phyloP scores from a whole-genome alignment of 2,797 vertebrate genomes.

The Macropus fuliginosus region DNA sequence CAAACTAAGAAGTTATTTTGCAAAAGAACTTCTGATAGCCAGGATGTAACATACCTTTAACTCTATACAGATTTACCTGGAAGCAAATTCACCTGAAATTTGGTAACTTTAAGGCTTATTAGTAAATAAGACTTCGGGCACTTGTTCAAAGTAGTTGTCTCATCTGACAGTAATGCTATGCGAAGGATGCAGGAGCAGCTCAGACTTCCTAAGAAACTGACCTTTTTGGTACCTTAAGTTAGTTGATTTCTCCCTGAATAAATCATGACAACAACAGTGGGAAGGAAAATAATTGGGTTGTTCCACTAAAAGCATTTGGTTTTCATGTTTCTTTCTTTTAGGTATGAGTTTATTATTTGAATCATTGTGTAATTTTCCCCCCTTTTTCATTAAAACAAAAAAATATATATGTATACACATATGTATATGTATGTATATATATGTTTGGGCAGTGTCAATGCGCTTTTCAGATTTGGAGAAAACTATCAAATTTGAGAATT shows the following conservation, averaged over 20 bases:
- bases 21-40: not conserved
- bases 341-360: not conserved
- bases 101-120: not conserved
- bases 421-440: too few species aligned
- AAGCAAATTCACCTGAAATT: constrained; percentile 7
- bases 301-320: not conserved
- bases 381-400: constrained; percentile 13
- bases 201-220: constrained; percentile 26
- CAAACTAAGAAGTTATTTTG: constrained; percentile 31
- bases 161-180: constrained; percentile 52
- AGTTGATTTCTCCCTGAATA: constrained; percentile 50
- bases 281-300: constrained; percentile 1
- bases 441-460: not conserved
- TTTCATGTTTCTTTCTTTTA: constrained; percentile 9
- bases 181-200: constrained; percentile 27
- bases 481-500: not conserved
- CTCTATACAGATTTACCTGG: not conserved
- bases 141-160: constrained; percentile 42
- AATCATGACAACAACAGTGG: constrained; percentile 25
- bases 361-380: constrained; percentile 24
- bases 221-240: constrained; percentile 31
- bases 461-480: not conserved
- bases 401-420: too few species aligned
- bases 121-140: constrained; percentile 26
- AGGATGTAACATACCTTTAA: not conserved